Percentiles rank a stretch among this genome's conserved stretches.
Conservation (phyloP, 2,888 invertebrate genomes). For the Tethea ocularis region DNA sequence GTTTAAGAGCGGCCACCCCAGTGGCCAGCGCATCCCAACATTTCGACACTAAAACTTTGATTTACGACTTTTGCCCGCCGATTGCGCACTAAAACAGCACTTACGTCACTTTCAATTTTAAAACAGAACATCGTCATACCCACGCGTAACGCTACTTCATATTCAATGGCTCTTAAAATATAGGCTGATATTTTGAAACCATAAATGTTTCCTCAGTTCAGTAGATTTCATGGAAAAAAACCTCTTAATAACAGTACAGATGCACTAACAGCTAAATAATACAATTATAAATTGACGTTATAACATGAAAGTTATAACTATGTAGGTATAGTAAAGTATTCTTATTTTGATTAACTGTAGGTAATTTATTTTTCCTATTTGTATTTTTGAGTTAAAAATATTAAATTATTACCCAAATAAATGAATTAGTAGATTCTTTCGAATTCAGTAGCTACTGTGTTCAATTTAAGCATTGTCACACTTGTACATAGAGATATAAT, state of each 20-base stretch:
- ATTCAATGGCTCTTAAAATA: slow-evolving; percentile 12
- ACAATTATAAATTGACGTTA: too few relatives aligned
- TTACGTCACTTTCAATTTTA: slow-evolving; percentile 84
- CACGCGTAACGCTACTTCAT: slow-evolving; percentile 41
- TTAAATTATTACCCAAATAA: too few relatives aligned
- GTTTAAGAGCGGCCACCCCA: slow-evolving; percentile 75
- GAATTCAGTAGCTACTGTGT: background rate
- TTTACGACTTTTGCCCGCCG: slow-evolving; percentile 79
- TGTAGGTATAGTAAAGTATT: too few relatives aligned
- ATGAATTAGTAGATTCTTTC: too few relatives aligned
- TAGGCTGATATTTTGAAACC: background rate
- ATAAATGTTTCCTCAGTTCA: background rate
- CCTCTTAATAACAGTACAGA: too few relatives aligned
- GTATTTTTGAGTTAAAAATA: too few relatives aligned
- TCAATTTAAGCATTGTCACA: background rate
- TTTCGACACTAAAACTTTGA: slow-evolving; percentile 83
- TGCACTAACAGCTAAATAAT: background rate
- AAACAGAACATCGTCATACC: slow-evolving; percentile 68
- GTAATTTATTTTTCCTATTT: too few relatives aligned
- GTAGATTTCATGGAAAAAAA: background rate
- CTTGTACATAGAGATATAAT: slow-evolving; percentile 1
- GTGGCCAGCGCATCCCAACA: slow-evolving; percentile 81
- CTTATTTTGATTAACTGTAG: too few relatives aligned
- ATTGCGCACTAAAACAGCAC: slow-evolving; percentile 83
- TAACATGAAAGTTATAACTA: too few relatives aligned